phyloP scores from a whole-genome alignment of 2,113 vertebrate species.

The Lonchura striata region DNA sequence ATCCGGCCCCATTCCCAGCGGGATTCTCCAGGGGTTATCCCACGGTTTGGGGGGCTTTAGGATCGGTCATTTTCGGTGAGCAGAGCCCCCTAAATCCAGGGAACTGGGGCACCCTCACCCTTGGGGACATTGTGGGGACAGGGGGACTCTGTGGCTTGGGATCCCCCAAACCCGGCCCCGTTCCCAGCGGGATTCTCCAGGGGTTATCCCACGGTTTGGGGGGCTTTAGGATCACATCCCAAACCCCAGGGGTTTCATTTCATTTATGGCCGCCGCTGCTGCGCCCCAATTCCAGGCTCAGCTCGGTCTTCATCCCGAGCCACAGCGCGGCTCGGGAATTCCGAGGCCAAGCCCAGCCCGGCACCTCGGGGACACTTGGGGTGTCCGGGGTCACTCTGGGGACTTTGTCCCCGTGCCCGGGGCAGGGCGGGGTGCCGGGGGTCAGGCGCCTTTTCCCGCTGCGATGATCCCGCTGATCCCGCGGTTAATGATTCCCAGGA shows the following conservation, averaged over 20 bases:
- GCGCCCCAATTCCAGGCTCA: neutral
- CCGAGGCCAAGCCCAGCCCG: neutral
- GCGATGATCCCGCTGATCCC: neutral
- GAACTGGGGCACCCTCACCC: neutral
- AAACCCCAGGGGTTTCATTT: neutral
- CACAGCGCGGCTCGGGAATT: neutral
- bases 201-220: neutral
- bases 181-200: neutral
- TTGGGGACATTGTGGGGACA: neutral
- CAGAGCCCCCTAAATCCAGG: neutral
- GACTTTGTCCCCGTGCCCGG: neutral
- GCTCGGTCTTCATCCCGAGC: neutral
- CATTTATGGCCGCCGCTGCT: neutral
- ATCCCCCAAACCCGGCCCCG: neutral
- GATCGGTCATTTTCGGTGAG: too few relatives aligned
- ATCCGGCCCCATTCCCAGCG: neutral
- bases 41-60: neutral
- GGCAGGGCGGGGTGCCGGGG: neutral
- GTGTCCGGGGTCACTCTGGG: neutral
- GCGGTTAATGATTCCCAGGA: neutral
- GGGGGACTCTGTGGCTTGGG: too few relatives aligned
- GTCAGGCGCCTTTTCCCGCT: neutral
- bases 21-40: neutral
- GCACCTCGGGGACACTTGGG: neutral
- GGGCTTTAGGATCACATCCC: neutral